Evolutionary conservation across 2,888 invertebrate genomes (phyloP), one percentile per base, ranked within the genome.

Genomic region (Cantharis rufa): DNA sequence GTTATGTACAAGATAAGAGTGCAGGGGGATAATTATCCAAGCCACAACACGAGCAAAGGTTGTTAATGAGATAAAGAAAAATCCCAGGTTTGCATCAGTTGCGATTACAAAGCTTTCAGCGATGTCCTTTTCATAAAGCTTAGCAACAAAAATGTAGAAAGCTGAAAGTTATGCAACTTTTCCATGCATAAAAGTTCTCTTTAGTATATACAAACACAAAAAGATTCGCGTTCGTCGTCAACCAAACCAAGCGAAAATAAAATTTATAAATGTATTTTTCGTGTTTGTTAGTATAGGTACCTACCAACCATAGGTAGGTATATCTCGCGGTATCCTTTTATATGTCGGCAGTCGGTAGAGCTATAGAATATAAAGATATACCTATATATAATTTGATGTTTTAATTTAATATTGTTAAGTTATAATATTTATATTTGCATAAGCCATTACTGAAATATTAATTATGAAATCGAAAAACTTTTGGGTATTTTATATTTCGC

Each of bases 191-290:
- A 75, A 78, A 69, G 75, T 72, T 64, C 78, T 68, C 75, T 78
- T 76, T 78, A 68, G 62, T 66, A 62, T 66, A 62, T 27, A 48
- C 62, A 69, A 71, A 71, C 73, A 75, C 64, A 78, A 76, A 78
- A 78, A 74, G 78, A 78, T 78, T 76, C 78, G 75, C 72, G 73
- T 70, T 74, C 71, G 71, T 76, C 71, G 76, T 72, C 27, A 69
- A 75, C 28, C 72, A 78, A 78, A 71, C 78, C 74, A 74, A 74
- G 76, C 78, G 78, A 76, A 71, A 78, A 78, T 76, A 76, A 70
- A 78, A 78, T 76, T 78, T 78, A 78, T 74, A 78, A 76, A 76
- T 78, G 76, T 76, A 78, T 78, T 78, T 78, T 78, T 78, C 76
- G 48, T 77, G 77, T 79, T 77, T 74, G 48, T 48, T n/a, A n/a